Base-by-base conservation (phyloP, 2,113 vertebrate species). In the Carollia perspicillata region DNA sequence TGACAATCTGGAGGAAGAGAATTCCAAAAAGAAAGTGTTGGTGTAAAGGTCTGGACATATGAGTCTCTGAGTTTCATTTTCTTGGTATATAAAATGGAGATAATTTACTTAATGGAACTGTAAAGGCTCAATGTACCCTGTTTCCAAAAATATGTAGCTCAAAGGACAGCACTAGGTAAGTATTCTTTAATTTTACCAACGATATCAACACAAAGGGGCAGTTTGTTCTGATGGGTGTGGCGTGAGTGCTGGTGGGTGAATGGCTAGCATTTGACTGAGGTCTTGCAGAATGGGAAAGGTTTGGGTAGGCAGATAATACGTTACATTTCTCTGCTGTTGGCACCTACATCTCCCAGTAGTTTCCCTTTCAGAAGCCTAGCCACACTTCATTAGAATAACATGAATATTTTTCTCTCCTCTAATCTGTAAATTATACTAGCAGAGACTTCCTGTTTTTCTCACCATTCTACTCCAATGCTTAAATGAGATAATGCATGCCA, bases 11-110 rank as follows among this genome's bases (percentile, higher is more conserved):
- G 53, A 26, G 23, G 66, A 89, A 91, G 35, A 72, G 22, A 33
- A 71, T 80, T 93, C 33, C 35, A 37, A n/a, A 49, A 80, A 63
- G 35, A 40, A 79, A 40, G 17, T 30, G 7, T 5, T 84, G 53
- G 35, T 49, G 23, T n/a, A 40, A 51, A 79, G 3, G 1, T 83
- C 60, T 92, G 44, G 20, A 92, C 49, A 40, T 20, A 1, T 23
- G 63, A n/a, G n/a, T n/a, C 80, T 97, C 74, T 83, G 84, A 42
- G 20, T 42, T 88, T 88, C 77, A 69, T 51, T 30, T 60, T 89
- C 47, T 74, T 92, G 84, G 44, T 69, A 26, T 74, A 30, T 55
- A 37, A 78, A 37, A 58, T 47, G 10, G 60, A 23, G 47, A 42
- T 30, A 13, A 69, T 63, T 37, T n/a, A 37, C 74, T 66, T 68